These are phyloP conservation scores for Psephotus haematonotus DNA, from an alignment of 2,113 vertebrate genomes.

Conservation along the genomic window DNA sequence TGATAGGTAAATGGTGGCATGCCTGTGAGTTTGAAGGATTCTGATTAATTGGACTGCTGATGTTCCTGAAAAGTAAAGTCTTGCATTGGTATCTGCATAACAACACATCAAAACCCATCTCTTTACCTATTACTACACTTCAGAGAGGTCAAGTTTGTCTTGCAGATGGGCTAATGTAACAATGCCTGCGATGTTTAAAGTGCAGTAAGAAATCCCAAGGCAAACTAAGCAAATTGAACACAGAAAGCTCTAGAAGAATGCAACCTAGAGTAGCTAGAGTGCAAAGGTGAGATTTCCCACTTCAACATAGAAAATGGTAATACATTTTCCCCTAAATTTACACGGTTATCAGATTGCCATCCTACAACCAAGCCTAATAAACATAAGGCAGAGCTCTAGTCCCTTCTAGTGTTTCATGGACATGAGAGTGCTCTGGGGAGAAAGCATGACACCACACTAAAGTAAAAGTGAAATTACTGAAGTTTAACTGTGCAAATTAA, in stretches of 20 bases:
- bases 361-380: background rate
- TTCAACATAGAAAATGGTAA: background rate
- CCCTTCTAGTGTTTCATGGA: background rate
- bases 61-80: background rate
- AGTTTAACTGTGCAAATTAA: background rate
- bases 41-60: background rate
- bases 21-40: background rate
- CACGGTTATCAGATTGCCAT: rapidly evolving
- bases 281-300: background rate
- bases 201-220: background rate
- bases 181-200: background rate
- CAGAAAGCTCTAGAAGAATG: background rate
- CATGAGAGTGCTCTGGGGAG: background rate
- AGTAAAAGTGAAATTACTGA: background rate
- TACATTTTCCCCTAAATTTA: background rate
- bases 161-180: background rate
- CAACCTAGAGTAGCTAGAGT: background rate
- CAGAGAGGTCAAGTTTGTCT: background rate
- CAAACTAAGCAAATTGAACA: background rate
- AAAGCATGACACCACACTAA: background rate
- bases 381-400: background rate
- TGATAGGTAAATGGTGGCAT: background rate
- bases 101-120: background rate
- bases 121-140: background rate
- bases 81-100: background rate